These are phyloP conservation scores for Hyperoplus immaculatus DNA, from an alignment of 2,797 vertebrate genomes.

Conservation along the genomic window DNA sequence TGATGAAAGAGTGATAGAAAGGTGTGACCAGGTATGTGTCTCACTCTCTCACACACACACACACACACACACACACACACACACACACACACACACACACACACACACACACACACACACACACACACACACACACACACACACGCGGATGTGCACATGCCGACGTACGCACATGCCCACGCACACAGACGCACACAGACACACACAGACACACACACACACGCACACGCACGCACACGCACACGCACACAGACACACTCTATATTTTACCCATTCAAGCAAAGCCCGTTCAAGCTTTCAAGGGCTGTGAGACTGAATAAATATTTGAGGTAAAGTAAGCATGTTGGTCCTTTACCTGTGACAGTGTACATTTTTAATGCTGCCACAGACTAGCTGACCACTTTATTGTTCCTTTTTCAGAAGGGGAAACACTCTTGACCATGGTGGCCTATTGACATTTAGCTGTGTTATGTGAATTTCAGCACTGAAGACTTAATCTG, in stretches of 20 bases:
- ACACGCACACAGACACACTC: conserved; percentile 14
- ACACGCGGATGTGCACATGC: background rate
- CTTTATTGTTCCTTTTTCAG: conserved; percentile 58
- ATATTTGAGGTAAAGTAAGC: conserved; percentile 81
- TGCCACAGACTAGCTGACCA: conserved; percentile 34
- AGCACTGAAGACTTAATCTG: background rate
- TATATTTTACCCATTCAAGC: conserved; percentile 55
- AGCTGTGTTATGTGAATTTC: conserved; percentile 15
- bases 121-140: background rate
- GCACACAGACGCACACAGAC: background rate
- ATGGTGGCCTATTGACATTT: conserved; percentile 30
- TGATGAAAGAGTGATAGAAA: conserved; percentile 58
- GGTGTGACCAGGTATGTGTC: conserved; percentile 66
- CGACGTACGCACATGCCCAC: background rate
- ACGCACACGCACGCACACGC: background rate
- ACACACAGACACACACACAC: conserved; percentile 3
- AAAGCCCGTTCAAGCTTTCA: conserved; percentile 70
- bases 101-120: no score
- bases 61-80: background rate
- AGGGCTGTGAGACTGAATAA: conserved; percentile 74
- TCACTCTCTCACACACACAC: background rate
- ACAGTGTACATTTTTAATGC: conserved; percentile 76
- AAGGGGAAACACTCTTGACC: conserved; percentile 30
- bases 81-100: background rate
- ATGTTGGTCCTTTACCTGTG: conserved; percentile 55